Conservation (phyloP, 2,888 invertebrate species). For the Drosophila kanekoi region DNA sequence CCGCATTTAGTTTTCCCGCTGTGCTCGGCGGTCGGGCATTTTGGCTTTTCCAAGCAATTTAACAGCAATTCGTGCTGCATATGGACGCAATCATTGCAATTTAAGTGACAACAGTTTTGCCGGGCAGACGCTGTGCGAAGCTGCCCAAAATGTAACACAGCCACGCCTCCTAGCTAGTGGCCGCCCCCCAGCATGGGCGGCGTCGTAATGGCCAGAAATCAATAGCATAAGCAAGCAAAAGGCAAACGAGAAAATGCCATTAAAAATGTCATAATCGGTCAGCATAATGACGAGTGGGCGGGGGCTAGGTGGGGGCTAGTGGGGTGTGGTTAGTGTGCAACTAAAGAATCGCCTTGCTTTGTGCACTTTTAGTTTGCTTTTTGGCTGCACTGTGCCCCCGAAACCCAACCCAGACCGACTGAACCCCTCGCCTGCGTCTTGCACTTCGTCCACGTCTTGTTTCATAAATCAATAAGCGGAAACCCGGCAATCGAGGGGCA, state of each 20-base stretch:
- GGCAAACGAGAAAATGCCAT: constrained; percentile 74
- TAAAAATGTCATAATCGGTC: constrained; percentile 80
- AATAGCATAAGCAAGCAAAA: constrained; percentile 71
- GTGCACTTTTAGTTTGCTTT: constrained; percentile 50
- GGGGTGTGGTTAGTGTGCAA: constrained; percentile 1
- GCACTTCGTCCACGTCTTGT: constrained; percentile 10
- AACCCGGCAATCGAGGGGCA: constrained; percentile 44
- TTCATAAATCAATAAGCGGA: constrained; percentile 75
- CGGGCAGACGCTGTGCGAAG: constrained; percentile 3
- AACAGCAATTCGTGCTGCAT: constrained; percentile 38
- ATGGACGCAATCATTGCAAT: constrained; percentile 49
- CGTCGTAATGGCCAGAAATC: constrained; percentile 63
- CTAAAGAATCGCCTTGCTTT: constrained; percentile 6
- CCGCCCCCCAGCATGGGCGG: neutral
- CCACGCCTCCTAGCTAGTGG: neutral
- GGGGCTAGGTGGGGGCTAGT: no score
- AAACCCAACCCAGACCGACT: no score
- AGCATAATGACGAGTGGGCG: constrained; percentile 64
- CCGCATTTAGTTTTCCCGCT: constrained; percentile 1
- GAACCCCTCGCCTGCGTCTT: neutral
- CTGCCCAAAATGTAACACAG: constrained; percentile 8
- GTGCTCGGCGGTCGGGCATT: constrained; percentile 14
- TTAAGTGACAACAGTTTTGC: constrained; percentile 14
- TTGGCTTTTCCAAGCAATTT: constrained; percentile 60
- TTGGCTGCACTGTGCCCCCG: constrained; percentile 18